Evolutionary conservation across 1,140 invertebrate genomes (phyloP).

Genomic region (Neodiprion fabricii): DNA sequence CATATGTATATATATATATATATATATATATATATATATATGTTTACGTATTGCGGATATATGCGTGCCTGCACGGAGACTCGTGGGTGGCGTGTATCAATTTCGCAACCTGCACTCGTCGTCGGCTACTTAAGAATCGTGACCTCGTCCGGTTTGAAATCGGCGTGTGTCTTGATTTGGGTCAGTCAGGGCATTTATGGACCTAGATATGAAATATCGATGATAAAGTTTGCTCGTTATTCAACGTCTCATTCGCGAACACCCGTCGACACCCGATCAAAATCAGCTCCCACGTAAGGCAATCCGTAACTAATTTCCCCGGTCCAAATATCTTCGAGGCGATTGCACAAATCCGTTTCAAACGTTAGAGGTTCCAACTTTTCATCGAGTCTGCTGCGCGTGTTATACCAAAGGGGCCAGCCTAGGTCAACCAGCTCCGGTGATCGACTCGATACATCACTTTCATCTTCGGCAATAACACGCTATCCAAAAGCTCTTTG

Average conservation of each 20-base stretch:
- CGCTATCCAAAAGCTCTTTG: too few relatives aligned
- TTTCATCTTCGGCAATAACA: background rate
- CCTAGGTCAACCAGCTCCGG: too few relatives aligned
- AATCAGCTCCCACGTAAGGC: background rate
- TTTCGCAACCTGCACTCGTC: background rate
- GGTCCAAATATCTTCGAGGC: background rate
- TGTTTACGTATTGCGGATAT: too few relatives aligned
- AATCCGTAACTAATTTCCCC: background rate
- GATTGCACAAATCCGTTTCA: background rate
- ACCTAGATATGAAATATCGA: background rate
- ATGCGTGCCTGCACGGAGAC: too few relatives aligned
- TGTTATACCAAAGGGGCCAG: background rate
- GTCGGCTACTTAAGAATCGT: background rate
- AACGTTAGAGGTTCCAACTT: background rate
- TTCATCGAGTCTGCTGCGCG: background rate
- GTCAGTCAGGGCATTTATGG: background rate
- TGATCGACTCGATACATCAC: background rate
- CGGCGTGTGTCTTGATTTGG: background rate
- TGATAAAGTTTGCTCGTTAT: background rate
- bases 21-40: too few relatives aligned
- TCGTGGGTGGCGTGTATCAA: conserved; percentile 1
- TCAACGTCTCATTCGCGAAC: background rate
- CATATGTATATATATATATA: too few relatives aligned
- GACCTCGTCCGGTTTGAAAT: background rate
- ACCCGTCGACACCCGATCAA: background rate